Base-by-base conservation (phyloP, 2,113 vertebrate genomes). In the Laticauda laticaudata region DNA sequence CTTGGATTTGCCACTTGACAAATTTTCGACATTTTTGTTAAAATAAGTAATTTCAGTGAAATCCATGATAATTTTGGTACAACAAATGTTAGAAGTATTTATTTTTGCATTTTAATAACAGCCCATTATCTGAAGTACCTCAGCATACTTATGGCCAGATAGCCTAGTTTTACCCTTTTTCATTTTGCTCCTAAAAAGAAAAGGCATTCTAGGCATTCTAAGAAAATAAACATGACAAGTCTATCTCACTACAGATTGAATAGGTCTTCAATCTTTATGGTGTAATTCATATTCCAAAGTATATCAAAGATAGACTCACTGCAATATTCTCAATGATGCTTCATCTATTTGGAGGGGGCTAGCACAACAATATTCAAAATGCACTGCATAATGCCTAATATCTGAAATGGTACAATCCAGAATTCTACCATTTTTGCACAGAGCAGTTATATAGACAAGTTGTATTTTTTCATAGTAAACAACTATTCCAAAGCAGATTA, bases 1-100 rank as follows among this genome's bases (percentile, higher is more conserved):
- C 92, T n/a, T 39, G 15, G 1, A 14, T 48, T 55, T 0, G 48
- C 21, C 15, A 87, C 59, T 93, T 86, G 87, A 48, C 93, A 26
- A 59, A 4, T 86, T 61, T 69, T 56, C 59, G 56, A 90, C 53
- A 15, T 87, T 43, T 34, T 45, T 56, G 53, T 69, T 26, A 88
- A 85, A 18, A 43, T 69, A 12, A 93, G 12, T 51, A 56, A 5
- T 89, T 89, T 89, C 92, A 92, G 87, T 64, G 85, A 64, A 91
- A 51, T 55, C 69, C 3, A 11, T 7, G 56, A 29, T 69, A 39
- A 94, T 56, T 94, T 81, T 53, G 12, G 91, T 89, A 57, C 39
- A 56, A 92, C 53, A 0, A 24, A 69, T 89, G 3, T 61, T 86
- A 61, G 34, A 34, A 14, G 10, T 75, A 15, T 51, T 54, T 48